Evolutionary conservation across 2,113 vertebrate species (phyloP).

Genomic region (Elaphurus davidianus): DNA sequence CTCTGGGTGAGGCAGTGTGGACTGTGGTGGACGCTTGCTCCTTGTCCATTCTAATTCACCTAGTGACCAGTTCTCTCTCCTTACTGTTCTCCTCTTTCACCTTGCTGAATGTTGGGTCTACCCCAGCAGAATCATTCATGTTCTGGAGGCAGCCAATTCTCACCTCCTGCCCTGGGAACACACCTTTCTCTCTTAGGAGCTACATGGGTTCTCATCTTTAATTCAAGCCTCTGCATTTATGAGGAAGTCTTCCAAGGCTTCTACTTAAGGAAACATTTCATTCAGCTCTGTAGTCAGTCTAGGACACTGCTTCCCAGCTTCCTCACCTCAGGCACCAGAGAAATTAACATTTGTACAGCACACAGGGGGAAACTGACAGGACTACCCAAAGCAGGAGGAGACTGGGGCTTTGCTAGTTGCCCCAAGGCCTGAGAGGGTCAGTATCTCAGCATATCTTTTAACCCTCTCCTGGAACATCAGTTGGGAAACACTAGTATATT

Average conservation of each 20-base stretch:
- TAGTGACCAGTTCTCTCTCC: no score
- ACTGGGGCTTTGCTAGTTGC: neutral
- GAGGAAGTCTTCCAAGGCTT: neutral
- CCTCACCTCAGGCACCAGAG: neutral
- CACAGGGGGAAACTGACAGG: neutral
- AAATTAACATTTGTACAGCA: neutral
- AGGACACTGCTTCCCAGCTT: neutral
- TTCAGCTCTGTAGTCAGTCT: neutral
- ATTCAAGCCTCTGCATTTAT: neutral
- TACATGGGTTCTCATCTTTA: neutral
- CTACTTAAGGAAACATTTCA: neutral
- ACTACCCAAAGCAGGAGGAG: neutral
- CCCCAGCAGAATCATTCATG: neutral
- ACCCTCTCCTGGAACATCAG: no score
- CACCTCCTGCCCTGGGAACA: neutral
- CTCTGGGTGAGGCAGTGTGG: neutral
- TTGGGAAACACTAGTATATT: neutral
- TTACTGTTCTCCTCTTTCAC: neutral
- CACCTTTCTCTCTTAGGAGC: neutral
- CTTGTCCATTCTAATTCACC: neutral
- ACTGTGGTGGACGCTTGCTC: accelerated
- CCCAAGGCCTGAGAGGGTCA: neutral
- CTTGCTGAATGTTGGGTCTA: neutral
- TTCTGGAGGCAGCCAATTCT: no score
- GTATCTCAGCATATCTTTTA: neutral